Percentiles rank a stretch among this genome's conserved stretches.
phyloP scores from a whole-genome alignment of 2,888 invertebrate genomes.

The Pherbina coryleti region DNA sequence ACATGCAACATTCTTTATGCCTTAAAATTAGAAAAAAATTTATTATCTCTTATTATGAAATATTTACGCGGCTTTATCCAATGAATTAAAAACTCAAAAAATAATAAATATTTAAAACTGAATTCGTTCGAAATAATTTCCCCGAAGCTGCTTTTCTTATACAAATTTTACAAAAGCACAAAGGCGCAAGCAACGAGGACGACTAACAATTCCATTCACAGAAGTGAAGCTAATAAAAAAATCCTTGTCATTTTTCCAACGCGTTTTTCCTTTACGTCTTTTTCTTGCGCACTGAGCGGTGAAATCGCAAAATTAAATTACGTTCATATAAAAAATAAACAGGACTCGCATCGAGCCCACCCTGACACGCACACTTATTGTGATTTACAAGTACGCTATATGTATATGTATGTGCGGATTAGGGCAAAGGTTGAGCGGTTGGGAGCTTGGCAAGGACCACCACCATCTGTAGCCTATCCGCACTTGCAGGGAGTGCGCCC shows the following conservation, averaged over 20 bases:
- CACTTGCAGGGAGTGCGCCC: not conserved
- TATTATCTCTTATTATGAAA: too few relatives aligned
- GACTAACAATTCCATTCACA: not conserved
- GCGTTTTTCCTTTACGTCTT: not conserved
- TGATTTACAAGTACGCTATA: not conserved
- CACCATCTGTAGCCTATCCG: constrained; percentile 13
- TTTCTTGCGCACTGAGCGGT: constrained; percentile 12
- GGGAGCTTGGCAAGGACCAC: not conserved
- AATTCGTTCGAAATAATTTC: not conserved
- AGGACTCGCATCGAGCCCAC: not conserved
- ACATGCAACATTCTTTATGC: not conserved
- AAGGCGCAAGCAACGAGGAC: not conserved
- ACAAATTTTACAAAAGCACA: constrained; percentile 9
- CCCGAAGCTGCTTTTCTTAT: constrained; percentile 1
- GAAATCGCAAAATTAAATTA: constrained; percentile 23
- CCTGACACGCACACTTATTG: constrained; percentile 39
- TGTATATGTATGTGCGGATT: not conserved
- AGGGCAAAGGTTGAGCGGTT: not conserved
- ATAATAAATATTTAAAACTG: not conserved
- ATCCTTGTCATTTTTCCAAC: constrained; percentile 21
- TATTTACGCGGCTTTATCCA: not conserved
- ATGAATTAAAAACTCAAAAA: not conserved
- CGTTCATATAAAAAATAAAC: not conserved
- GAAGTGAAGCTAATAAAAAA: constrained; percentile 25
- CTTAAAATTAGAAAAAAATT: too few relatives aligned